Base-by-base conservation (phyloP, 2,797 vertebrate genomes). In the Acipenser transmontanus region DNA sequence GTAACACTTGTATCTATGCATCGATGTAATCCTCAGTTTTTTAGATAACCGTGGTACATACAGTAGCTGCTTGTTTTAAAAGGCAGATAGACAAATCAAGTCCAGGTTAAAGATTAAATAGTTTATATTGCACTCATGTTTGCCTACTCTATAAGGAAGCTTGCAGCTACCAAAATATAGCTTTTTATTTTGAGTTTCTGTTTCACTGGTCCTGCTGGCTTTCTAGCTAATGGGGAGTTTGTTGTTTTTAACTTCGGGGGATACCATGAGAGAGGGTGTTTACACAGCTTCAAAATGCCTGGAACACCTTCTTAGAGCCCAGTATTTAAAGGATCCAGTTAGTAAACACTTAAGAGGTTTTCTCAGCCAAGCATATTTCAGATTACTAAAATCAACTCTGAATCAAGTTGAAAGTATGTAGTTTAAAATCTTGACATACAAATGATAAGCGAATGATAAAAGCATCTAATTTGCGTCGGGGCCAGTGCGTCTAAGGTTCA, bases 21-120 rank as follows among this genome's bases (percentile, higher is more conserved):
- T 34, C 12, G 14, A 50, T 34, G 50, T 64, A 64, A 64, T 64
- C 63, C 50, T 11, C 3, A 12, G 63, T 65, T 2, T 47, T n/a
- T n/a, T 52, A 77, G 81, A 86, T 77, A 76, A 73, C 73, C 74
- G 63, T 71, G 14, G 34, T 34, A 34, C 4, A 34, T 34, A 34
- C 34, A 34, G 34, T 74, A 49, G 67, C 77, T 69, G 79, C 76
- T 85, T 81, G 87, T 87, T 90, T 88, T 89, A 89, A 89, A 77
- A 71, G 86, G 86, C 87, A 85, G 87, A 91, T 90, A 84, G 85
- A 83, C 84, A 89, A 89, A 90, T 90, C 87, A 85, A 77, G 87
- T 85, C 78, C 85, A 86, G 84, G 87, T 88, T 90, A 87, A 89
- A 89, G 87, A 89, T 89, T 86, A 89, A 85, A 80, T 72, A 74